Conservation (phyloP, 2,113 vertebrate species). For the Phyllopteryx taeniolatus region DNA sequence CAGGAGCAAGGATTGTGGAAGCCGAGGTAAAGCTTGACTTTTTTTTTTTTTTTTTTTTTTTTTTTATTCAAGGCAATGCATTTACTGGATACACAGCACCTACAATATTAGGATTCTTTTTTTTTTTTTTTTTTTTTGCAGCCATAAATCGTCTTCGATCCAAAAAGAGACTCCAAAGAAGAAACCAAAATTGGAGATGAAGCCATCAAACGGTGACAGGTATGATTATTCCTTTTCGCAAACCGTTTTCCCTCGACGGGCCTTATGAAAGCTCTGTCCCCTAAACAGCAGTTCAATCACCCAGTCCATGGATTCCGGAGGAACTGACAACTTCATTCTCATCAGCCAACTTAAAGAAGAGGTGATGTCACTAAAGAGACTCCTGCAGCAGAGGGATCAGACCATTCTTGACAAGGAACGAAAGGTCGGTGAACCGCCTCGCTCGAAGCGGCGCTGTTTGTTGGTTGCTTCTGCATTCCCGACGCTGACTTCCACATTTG, state of each 20-base stretch:
- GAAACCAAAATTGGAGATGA: slow-evolving; percentile 98
- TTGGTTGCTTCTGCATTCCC: background rate
- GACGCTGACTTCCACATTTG: slow-evolving; percentile 2
- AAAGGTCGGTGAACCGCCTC: slow-evolving; percentile 75
- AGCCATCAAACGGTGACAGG: slow-evolving; percentile 99
- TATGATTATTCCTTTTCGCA: slow-evolving; percentile 40
- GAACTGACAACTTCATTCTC: slow-evolving; percentile 98
- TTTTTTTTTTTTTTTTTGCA: slow-evolving; percentile 62
- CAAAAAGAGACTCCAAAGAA: slow-evolving; percentile 99
- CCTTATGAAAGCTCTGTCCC: slow-evolving; percentile 18
- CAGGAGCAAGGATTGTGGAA: slow-evolving; percentile 98
- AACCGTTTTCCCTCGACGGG: background rate
- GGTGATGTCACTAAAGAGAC: slow-evolving; percentile 95
- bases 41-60: too few species aligned
- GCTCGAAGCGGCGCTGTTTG: background rate
- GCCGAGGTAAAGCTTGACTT: slow-evolving; percentile 82
- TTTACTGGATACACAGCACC: background rate
- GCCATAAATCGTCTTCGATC: slow-evolving; percentile 98
- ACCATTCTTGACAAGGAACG: slow-evolving; percentile 97
- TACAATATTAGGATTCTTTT: background rate
- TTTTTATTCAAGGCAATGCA: background rate
- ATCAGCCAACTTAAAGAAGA: slow-evolving; percentile 99
- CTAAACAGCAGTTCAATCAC: slow-evolving; percentile 91
- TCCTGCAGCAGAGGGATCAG: slow-evolving; percentile 95
- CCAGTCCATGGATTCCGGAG: slow-evolving; percentile 96